Conservation (phyloP, 2,888 invertebrate species). For the Noctua pronuba region DNA sequence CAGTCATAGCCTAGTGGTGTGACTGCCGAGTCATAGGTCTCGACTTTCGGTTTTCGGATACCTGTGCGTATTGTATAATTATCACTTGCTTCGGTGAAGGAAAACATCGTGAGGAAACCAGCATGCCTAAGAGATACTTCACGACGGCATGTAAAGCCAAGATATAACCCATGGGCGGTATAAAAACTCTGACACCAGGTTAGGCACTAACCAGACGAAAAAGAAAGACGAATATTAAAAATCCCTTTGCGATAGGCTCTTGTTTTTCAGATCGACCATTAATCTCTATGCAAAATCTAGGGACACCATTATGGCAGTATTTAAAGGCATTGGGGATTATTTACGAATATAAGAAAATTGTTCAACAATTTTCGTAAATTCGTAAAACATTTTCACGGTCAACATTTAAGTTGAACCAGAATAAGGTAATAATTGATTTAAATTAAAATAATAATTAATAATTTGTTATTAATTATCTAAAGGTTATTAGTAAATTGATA, state of each 20-base stretch:
- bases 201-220: no score
- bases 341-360: constrained; percentile 37
- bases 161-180: no score
- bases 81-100: no score
- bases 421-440: constrained; percentile 53
- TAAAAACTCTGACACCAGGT: no score
- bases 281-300: constrained; percentile 55
- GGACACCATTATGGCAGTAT: constrained; percentile 56
- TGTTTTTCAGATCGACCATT: constrained; percentile 10
- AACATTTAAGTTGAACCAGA: constrained; percentile 42
- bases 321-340: constrained; percentile 53
- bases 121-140: no score
- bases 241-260: not conserved
- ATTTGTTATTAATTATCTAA: constrained; percentile 65
- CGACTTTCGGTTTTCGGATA: no score
- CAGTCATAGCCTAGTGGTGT: no score
- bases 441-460: constrained; percentile 39
- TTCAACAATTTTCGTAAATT: constrained; percentile 28
- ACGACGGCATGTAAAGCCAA: no score
- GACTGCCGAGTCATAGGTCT: no score
- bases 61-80: no score
- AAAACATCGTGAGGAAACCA: no score
- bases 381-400: constrained; percentile 21
- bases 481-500: constrained; percentile 82
- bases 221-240: no score